A percentile compares a stretch with the other conserved stretches of the same genome.
Evolutionary conservation across 2,797 vertebrate genomes (phyloP).

Genomic region (Pangasius macronema): DNA sequence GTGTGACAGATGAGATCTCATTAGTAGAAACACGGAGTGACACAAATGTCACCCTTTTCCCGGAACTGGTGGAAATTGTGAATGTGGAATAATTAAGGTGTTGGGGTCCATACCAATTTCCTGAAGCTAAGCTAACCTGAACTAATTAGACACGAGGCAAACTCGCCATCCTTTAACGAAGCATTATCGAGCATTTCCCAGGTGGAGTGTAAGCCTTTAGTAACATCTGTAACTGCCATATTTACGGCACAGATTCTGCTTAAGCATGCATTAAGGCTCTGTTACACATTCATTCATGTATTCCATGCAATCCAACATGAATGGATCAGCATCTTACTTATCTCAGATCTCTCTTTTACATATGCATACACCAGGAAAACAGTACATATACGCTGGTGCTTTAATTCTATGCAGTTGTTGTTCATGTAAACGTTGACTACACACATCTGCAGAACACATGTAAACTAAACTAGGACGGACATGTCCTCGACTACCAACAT

Average conservation of each 20-base stretch:
- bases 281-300: conserved; percentile 59
- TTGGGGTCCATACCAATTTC: neutral
- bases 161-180: conserved; percentile 5
- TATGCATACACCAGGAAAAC: conserved; percentile 11
- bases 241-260: conserved; percentile 48
- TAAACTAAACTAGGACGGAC: neutral
- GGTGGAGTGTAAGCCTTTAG: conserved; percentile 35
- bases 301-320: conserved; percentile 2
- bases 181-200: conserved; percentile 1
- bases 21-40: conserved; percentile 1
- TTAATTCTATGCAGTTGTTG: neutral
- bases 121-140: neutral
- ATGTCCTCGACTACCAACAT: neutral
- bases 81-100: neutral
- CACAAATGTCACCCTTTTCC: conserved; percentile 12
- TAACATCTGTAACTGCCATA: conserved; percentile 53
- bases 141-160: neutral
- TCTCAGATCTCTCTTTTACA: neutral
- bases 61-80: conserved; percentile 15
- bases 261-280: conserved; percentile 46
- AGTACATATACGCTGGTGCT: neutral
- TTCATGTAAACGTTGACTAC: neutral
- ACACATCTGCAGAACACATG: neutral
- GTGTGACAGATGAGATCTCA: neutral
- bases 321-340: neutral